Evolutionary conservation across 2,888 invertebrate species (phyloP).

Genomic region (Erebia epiphron): DNA sequence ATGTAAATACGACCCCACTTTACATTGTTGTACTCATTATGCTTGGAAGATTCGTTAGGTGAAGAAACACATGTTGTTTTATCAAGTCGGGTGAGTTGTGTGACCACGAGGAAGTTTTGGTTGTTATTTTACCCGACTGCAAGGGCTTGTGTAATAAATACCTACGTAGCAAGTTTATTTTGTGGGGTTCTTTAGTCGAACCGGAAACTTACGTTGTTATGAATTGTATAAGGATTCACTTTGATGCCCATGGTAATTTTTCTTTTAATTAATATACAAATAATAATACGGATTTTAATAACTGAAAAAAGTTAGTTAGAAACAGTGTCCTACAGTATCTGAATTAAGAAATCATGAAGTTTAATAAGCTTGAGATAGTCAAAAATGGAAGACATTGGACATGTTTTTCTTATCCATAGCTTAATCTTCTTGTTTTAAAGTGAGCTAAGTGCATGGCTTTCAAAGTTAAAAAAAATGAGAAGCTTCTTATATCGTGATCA

Average conservation of each 20-base stretch:
- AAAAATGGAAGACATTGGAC: too few species aligned
- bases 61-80: conserved; percentile 83
- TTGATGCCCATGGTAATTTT: too few species aligned
- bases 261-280: too few species aligned
- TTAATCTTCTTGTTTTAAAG: too few species aligned
- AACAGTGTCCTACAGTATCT: too few species aligned
- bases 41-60: conserved; percentile 81
- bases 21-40: conserved; percentile 82
- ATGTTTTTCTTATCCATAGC: too few species aligned
- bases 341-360: not conserved
- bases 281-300: too few species aligned
- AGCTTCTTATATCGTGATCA: conserved; percentile 9
- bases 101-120: conserved; percentile 53
- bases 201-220: too few species aligned
- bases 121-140: not conserved
- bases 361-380: not conserved
- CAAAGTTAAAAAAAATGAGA: not conserved
- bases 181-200: too few species aligned
- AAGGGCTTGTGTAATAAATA: too few species aligned
- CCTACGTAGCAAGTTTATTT: not conserved
- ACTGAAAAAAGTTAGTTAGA: too few species aligned
- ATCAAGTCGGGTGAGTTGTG: conserved; percentile 57
- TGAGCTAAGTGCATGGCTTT: not conserved
- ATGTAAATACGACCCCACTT: conserved; percentile 80
- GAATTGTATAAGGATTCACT: too few species aligned